phyloP scores from a whole-genome alignment of 2,797 vertebrate genomes.

The Caiman crocodilus region DNA sequence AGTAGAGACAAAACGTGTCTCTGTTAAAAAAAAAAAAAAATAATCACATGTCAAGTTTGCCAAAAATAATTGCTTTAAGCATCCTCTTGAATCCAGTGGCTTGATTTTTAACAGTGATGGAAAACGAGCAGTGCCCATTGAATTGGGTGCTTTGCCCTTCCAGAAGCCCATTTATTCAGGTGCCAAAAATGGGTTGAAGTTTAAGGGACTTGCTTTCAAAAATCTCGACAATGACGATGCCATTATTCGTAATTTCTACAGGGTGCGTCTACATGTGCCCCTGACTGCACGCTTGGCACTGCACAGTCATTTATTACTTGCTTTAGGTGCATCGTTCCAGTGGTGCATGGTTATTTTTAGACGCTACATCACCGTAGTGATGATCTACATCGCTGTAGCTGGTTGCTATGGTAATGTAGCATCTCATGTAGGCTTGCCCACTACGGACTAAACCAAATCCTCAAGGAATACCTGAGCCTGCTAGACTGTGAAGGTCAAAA shows the following conservation, averaged over 20 bases:
- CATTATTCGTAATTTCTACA: neutral
- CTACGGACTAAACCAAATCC: no score
- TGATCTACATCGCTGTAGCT: no score
- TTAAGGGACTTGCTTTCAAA: neutral
- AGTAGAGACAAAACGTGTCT: neutral
- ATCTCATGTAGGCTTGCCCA: no score
- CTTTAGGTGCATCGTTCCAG: no score
- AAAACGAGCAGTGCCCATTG: neutral
- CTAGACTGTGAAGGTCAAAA: no score
- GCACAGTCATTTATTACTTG: neutral
- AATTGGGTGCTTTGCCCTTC: neutral
- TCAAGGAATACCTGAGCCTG: no score
- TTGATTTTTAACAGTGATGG: constrained; percentile 3
- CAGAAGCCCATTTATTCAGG: neutral
- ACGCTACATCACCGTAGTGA: no score
- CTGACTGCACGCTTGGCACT: neutral
- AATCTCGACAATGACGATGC: neutral
- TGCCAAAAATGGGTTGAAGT: neutral
- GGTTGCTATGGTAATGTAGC: no score
- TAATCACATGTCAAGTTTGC: neutral
- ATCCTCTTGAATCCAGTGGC: neutral
- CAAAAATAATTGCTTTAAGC: neutral
- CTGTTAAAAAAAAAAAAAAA: neutral
- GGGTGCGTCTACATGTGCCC: neutral
- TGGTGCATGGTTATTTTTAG: no score